A percentile compares a stretch with the other conserved stretches of the same genome.
Evolutionary conservation across 2,113 vertebrate species (phyloP).

Genomic region (Hydrochoerus hydrochaeris): DNA sequence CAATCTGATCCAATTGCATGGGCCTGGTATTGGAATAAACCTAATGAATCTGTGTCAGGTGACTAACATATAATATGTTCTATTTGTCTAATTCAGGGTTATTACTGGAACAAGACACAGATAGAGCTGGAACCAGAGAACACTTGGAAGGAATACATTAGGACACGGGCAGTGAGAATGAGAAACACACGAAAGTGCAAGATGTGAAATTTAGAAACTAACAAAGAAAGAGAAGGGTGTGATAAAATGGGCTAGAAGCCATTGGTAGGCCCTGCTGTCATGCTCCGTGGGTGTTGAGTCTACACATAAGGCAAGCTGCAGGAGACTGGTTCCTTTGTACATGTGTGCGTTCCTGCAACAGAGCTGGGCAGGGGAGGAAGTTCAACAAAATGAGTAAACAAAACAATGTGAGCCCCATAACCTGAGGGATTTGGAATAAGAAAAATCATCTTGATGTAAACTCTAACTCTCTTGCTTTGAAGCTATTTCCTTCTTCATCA

Average conservation of each 20-base stretch:
- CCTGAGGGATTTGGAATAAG: not conserved
- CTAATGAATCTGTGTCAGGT: not conserved
- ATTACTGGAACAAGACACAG: not conserved
- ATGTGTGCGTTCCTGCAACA: not conserved
- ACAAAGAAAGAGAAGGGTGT: not conserved
- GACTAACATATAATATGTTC: not conserved
- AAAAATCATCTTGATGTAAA: not conserved
- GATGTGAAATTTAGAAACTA: not conserved
- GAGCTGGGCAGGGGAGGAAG: rapidly evolving
- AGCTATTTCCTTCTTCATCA: not conserved
- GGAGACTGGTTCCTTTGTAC: not conserved
- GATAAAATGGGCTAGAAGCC: not conserved
- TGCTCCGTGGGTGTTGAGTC: not conserved
- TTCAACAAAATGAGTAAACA: not conserved
- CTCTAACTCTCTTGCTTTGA: not conserved
- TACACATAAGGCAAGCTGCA: not conserved
- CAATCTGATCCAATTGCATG: not conserved
- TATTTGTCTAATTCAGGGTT: not conserved
- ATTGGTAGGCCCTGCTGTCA: not conserved
- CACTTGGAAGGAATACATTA: not conserved
- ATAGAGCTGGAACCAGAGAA: not conserved
- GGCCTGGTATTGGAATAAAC: not conserved
- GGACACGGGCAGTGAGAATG: not conserved
- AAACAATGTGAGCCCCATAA: not conserved
- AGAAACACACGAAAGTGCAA: not conserved